Base-by-base conservation (phyloP, 2,888 invertebrate genomes). In the Apamea crenata region DNA sequence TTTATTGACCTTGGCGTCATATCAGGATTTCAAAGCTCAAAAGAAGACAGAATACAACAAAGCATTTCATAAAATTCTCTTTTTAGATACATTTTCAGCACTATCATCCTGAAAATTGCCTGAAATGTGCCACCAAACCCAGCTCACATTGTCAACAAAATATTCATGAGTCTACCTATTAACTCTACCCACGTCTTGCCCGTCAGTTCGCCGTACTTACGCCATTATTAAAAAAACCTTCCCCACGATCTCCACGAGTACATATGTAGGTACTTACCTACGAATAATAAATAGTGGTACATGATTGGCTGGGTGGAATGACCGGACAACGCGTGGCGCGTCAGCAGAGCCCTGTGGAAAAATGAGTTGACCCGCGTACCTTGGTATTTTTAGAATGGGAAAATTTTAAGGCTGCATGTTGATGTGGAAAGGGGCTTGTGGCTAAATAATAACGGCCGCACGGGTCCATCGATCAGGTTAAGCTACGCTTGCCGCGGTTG, bases 261-360 rank as follows among this genome's bases (percentile, higher is more conserved):
- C 1, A 16, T 21, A 65, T 10, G 6, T 36, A 8, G 2, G 18
- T 47, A 40, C 40, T 74, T 50, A 84, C 44, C 29, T 32, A 25
- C 7, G 25, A 18, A n/a, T 65, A 80, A 88, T 85, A 86, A 85
- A 82, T 66, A 80, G 32, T 68, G 50, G 65, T 67, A 74, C 78
- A 75, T 83, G 82, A 86, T 86, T 90, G 80, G 70, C 50, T n/a
- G 78, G 69, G 88, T 61, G 78, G 77, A 87, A 74, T 80, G 90
- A 90, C 87, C 88, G 84, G 81, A n/a, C 16, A 36, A 53, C 36
- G 44, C 16, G 25, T 16, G 53, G n/a, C 21, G 76, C 44, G 81
- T 63, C 50, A 53, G 36, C 68, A 25, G 53, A 61, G 25, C 29
- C 29, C 7, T 29, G 69, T 82, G 90, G 84, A 84, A 88, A 90